Conservation (phyloP, 2,797 vertebrate genomes). For the Ateles fusciceps region DNA sequence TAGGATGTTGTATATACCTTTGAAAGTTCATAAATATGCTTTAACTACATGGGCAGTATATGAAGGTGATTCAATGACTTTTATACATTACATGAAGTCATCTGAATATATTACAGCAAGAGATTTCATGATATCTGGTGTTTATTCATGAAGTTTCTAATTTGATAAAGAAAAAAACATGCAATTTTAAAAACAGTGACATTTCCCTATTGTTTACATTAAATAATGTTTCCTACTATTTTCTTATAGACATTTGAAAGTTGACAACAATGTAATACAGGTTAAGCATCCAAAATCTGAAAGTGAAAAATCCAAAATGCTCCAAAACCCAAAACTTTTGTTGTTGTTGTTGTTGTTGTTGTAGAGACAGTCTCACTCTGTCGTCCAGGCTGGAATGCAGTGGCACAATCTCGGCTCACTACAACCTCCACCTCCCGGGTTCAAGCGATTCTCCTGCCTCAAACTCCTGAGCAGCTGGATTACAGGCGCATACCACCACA, state of each 20-base stretch:
- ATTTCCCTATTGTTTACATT: neutral
- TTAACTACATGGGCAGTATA: neutral
- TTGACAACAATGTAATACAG: neutral
- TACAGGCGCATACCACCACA: no score
- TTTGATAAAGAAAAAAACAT: slow-evolving; percentile 24
- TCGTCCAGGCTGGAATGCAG: no score
- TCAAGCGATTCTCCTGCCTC: no score
- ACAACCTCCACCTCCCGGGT: no score
- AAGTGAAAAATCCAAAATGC: neutral
- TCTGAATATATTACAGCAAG: neutral
- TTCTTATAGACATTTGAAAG: slow-evolving; percentile 41
- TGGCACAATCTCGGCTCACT: no score
- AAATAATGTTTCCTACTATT: slow-evolving; percentile 14
- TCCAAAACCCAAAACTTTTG: neutral
- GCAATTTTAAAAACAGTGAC: slow-evolving; percentile 18
- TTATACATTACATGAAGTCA: neutral
- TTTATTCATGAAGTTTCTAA: neutral
- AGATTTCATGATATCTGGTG: slow-evolving; percentile 6
- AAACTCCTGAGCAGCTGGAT: no score
- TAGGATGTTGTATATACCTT: neutral
- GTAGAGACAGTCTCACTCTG: no score
- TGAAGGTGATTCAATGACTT: slow-evolving; percentile 19
- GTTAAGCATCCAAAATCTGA: neutral
- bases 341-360: no score
- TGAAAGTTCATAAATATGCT: neutral